Conservation (phyloP, 2,113 vertebrate species). For the Chaetorhynchus papuensis region DNA sequence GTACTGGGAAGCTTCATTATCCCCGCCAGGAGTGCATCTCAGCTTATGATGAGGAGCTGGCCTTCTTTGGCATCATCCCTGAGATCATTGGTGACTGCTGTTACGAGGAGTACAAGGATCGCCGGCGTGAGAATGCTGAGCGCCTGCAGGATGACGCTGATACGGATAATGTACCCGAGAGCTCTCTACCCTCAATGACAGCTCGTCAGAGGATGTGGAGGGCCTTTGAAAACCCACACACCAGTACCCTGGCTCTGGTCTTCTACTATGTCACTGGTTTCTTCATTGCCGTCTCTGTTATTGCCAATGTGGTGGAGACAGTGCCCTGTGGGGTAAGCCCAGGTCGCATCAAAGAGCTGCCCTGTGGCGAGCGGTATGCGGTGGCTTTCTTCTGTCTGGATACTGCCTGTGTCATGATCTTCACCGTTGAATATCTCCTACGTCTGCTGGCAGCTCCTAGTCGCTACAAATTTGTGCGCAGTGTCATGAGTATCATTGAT, state of each 20-base stretch:
- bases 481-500: slow-evolving; percentile 96
- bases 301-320: slow-evolving; percentile 94
- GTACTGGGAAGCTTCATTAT: slow-evolving; percentile 93
- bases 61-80: slow-evolving; percentile 95
- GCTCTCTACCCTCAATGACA: slow-evolving; percentile 75
- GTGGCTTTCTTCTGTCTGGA: slow-evolving; percentile 98
- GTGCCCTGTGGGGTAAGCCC: slow-evolving; percentile 84
- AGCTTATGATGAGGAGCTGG: slow-evolving; percentile 92
- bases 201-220: slow-evolving; percentile 89
- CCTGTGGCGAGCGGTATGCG: slow-evolving; percentile 90
- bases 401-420: slow-evolving; percentile 98
- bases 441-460: slow-evolving; percentile 89
- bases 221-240: slow-evolving; percentile 97
- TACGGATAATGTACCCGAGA: slow-evolving; percentile 74
- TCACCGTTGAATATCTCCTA: slow-evolving; percentile 93
- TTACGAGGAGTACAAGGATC: slow-evolving; percentile 97
- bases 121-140: slow-evolving; percentile 90
- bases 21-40: slow-evolving; percentile 95
- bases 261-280: slow-evolving; percentile 98
- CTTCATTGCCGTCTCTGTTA: slow-evolving; percentile 95
- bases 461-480: slow-evolving; percentile 89
- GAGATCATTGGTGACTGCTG: slow-evolving; percentile 97
- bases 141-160: slow-evolving; percentile 91
- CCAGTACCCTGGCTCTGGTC: slow-evolving; percentile 93
- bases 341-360: slow-evolving; percentile 74